phyloP scores from a whole-genome alignment of 2,888 invertebrate species.

The Leptopilina drosophilae region DNA sequence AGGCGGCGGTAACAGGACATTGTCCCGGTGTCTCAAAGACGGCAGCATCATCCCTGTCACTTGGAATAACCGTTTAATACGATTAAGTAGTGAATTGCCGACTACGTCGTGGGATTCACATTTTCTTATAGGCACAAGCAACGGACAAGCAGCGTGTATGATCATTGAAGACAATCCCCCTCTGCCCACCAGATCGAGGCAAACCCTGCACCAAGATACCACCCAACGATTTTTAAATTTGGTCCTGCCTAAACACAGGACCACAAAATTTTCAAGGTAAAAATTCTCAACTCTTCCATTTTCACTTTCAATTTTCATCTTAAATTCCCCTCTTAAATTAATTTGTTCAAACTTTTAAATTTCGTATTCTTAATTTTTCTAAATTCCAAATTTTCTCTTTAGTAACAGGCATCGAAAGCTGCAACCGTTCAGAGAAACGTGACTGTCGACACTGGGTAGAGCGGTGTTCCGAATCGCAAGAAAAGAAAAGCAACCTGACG shows the following conservation, averaged over 20 bases:
- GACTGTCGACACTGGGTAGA: constrained; percentile 81
- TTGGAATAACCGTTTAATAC: constrained; percentile 67
- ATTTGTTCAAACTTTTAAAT: neutral
- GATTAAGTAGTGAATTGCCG: constrained; percentile 65
- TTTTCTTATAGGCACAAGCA: constrained; percentile 72
- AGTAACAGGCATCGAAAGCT: constrained; percentile 98
- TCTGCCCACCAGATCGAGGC: constrained; percentile 75
- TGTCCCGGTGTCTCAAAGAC: constrained; percentile 70
- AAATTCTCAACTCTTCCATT: too few relatives aligned
- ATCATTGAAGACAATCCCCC: constrained; percentile 76
- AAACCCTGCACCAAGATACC: constrained; percentile 75
- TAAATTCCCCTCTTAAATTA: too few relatives aligned
- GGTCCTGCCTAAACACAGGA: constrained; percentile 81
- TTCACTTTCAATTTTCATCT: too few relatives aligned
- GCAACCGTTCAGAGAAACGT: constrained; percentile 98
- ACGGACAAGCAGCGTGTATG: constrained; percentile 77
- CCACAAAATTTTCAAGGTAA: constrained; percentile 92
- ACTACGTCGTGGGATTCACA: constrained; percentile 69
- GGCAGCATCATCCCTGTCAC: constrained; percentile 71
- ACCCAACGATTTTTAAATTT: constrained; percentile 74
- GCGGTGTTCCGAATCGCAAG: constrained; percentile 73
- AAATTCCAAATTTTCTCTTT: constrained; percentile 30
- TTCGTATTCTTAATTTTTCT: neutral
- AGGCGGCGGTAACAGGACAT: constrained; percentile 74
- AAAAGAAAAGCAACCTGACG: constrained; percentile 73